These are phyloP conservation scores for Ciconia nigra DNA, from an alignment of 2,797 vertebrate genomes.

Conservation along the genomic window DNA sequence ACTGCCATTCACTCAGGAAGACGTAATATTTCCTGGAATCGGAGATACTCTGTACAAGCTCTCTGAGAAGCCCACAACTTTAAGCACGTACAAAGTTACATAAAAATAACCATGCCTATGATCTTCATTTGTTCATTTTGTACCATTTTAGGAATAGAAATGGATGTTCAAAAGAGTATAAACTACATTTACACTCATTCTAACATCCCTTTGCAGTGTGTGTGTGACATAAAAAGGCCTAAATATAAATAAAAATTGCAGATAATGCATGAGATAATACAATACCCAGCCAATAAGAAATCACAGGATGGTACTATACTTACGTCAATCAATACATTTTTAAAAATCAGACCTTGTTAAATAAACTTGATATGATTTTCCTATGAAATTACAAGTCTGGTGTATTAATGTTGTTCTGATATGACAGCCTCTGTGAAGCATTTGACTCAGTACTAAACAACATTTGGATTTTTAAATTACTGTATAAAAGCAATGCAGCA, in stretches of 20 bases:
- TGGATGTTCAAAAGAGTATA: not conserved
- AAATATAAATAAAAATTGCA: not conserved
- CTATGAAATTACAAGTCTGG: not conserved
- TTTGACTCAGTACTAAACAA: not conserved
- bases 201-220: not conserved
- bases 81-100: not conserved
- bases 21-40: constrained; percentile 1
- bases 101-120: not conserved
- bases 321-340: not conserved
- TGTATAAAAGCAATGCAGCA: not conserved
- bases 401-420: not conserved
- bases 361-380: not conserved
- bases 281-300: not conserved
- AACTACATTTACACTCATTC: not conserved
- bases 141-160: not conserved
- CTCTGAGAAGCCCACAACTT: not conserved
- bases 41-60: not conserved
- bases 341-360: not conserved
- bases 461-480: not conserved
- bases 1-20: constrained; percentile 2
- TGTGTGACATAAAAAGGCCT: not conserved
- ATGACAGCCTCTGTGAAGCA: not conserved
- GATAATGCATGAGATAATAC: not conserved
- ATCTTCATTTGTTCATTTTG: not conserved
- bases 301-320: not conserved